Evolutionary conservation across 2,888 invertebrate genomes (phyloP), one percentile per base, ranked within the genome.

Genomic region (Ariolimax columbianus): DNA sequence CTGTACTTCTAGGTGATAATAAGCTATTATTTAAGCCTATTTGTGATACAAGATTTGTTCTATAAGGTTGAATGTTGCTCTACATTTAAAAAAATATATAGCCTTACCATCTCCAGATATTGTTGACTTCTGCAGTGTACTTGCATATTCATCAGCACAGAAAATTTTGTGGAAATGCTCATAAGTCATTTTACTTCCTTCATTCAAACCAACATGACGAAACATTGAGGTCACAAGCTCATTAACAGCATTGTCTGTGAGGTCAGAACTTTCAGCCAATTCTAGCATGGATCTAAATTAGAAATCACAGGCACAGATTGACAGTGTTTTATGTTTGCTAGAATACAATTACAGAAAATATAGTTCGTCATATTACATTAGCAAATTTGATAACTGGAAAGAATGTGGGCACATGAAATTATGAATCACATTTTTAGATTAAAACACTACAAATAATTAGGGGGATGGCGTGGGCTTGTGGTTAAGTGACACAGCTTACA

Each of bases 121-220:
- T 14, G 91, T 90, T 23, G 91, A 90, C 6, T 88, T 86, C 51
- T 90, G 89, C 11, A 92, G 82, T 0, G 90, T 90, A 14, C 81
- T 79, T 59, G 89, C 88, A 84, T 90, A 91, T 55, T 91, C 91
- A 3, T 89, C 88, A 0, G 90, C 89, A 14, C 89, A 89, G 81
- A 92, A 91, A 7, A 92, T 87, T 51, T 87, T 89, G 72, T 89
- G 86, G 86, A 92, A 92, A 23, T 89, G 88, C 26, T 87, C 89
- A 33, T 90, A 89, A 17, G 86, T 87, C 87, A 92, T 90, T 30
- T 86, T 88, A 55, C 89, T 83, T 33, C 87, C 86, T 7, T 86
- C 68, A 30, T 40, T 36, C 2, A 91, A 68, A 26, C 91, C 91
- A 17, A 89, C 90, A 51, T 89, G 79, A 11, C 79, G 73, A 78